These are phyloP conservation scores for Calvadosia cruxmelitensis DNA, from an alignment of 30 jellyfish, hydroid and myxozoan species.

Conservation along the genomic window DNA sequence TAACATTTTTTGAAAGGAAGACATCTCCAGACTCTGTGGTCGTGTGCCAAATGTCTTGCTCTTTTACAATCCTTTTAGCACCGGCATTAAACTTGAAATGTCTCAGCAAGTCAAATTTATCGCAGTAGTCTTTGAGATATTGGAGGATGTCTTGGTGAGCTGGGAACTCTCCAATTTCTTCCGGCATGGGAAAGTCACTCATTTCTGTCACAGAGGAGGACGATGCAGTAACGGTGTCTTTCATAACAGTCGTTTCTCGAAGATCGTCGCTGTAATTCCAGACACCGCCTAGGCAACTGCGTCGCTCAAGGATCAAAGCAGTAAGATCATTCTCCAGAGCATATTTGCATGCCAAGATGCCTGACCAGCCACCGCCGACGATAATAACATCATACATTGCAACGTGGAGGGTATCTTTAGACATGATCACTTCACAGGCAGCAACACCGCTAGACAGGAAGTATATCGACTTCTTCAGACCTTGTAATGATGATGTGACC, in stretches of 20 bases:
- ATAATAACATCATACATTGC: slow-evolving; percentile 88
- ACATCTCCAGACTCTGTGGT: slow-evolving; percentile 16
- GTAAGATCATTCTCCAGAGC: slow-evolving; percentile 46
- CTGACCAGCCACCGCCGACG: too few species aligned
- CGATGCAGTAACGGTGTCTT: slow-evolving; percentile 46
- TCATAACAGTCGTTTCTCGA: slow-evolving; percentile 60
- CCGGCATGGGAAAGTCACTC: slow-evolving; percentile 90
- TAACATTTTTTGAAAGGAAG: slow-evolving; percentile 38
- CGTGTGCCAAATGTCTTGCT: slow-evolving; percentile 26
- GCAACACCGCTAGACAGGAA: too few species aligned
- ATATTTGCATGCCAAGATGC: slow-evolving; percentile 59
- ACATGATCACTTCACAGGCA: too few species aligned
- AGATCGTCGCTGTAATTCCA: slow-evolving; percentile 66
- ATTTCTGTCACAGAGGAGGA: slow-evolving; percentile 74
- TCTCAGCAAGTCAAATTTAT: slow-evolving; percentile 22
- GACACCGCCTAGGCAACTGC: slow-evolving; percentile 70
- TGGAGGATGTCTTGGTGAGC: slow-evolving; percentile 36
- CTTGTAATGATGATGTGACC: too few species aligned
- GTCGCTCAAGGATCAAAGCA: slow-evolving; percentile 44
- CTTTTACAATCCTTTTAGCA: slow-evolving; percentile 29
- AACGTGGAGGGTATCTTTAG: too few species aligned
- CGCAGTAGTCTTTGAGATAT: slow-evolving; percentile 35
- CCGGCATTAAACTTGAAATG: slow-evolving; percentile 34
- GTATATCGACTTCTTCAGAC: too few species aligned
- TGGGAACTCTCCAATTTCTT: slow-evolving; percentile 68